Conservation (phyloP, 2,888 invertebrate species). For the Mesochorus sp. region DNA sequence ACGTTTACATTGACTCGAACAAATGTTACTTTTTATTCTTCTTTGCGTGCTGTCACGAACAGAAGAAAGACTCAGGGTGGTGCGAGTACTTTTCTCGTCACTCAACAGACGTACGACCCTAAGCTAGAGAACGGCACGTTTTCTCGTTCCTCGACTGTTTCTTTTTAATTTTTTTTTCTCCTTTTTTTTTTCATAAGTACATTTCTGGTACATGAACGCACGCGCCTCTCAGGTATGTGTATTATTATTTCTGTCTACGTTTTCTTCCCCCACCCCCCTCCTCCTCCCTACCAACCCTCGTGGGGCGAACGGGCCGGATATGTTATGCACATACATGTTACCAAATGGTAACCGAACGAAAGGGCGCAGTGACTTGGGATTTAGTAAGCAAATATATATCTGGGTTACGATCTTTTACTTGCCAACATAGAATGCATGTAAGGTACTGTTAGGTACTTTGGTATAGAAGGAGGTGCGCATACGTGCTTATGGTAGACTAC, state of each 20-base stretch:
- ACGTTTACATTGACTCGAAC: too few relatives aligned
- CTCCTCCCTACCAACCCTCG: too few relatives aligned
- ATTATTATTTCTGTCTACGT: background rate
- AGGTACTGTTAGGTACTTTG: constrained; percentile 47
- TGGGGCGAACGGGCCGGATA: background rate
- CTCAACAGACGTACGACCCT: background rate
- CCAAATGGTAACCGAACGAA: background rate
- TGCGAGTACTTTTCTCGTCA: background rate
- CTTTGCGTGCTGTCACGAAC: background rate
- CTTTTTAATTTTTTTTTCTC: background rate
- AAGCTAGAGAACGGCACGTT: background rate
- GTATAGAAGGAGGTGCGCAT: constrained; percentile 42
- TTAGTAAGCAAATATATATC: background rate
- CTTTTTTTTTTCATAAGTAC: background rate
- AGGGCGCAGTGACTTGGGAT: background rate
- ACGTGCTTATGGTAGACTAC: constrained; percentile 57
- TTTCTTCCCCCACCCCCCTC: too few relatives aligned
- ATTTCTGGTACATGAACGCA: background rate
- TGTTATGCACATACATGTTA: background rate
- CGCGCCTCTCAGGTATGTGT: background rate
- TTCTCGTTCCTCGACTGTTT: background rate
- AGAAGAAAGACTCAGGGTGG: background rate
- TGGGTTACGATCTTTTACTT: background rate
- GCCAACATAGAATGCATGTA: background rate
- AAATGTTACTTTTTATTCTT: too few relatives aligned